phyloP scores from a whole-genome alignment of 2,888 invertebrate species.

The Watsonalla cultraria region DNA sequence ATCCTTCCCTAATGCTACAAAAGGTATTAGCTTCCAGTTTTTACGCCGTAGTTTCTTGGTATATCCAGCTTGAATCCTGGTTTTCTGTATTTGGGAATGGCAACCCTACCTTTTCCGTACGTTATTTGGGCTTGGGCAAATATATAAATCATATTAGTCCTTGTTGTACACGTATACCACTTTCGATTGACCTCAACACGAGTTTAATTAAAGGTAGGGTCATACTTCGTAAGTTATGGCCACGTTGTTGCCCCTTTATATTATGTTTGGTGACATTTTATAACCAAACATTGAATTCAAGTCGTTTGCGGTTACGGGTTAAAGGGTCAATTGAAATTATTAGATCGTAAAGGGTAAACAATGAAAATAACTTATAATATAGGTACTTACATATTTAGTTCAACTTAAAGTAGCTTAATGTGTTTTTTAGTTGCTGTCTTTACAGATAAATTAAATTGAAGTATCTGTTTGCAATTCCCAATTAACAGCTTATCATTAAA shows the following conservation, averaged over 20 bases:
- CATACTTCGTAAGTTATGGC: neutral
- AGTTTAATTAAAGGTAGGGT: neutral
- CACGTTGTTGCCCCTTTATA: neutral
- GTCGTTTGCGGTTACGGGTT: neutral
- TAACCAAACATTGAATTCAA: neutral
- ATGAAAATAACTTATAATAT: too few relatives aligned
- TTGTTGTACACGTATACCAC: neutral
- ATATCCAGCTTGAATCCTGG: too few relatives aligned
- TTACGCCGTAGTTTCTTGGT: too few relatives aligned
- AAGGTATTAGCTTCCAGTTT: too few relatives aligned
- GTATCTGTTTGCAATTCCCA: too few relatives aligned
- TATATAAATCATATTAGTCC: neutral
- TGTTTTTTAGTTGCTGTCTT: too few relatives aligned
- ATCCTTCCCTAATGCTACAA: too few relatives aligned
- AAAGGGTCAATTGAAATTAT: neutral
- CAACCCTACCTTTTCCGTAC: neutral
- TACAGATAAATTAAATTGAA: too few relatives aligned
- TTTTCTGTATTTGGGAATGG: too few relatives aligned
- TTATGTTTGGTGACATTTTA: neutral
- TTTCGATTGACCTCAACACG: neutral
- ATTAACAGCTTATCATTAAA: too few relatives aligned
- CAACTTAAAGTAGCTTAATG: too few relatives aligned
- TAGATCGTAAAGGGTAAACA: neutral
- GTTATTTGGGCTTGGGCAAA: neutral
- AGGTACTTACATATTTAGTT: too few relatives aligned